phyloP scores from a whole-genome alignment of 2,888 invertebrate genomes.

The Philonicus albiceps region DNA sequence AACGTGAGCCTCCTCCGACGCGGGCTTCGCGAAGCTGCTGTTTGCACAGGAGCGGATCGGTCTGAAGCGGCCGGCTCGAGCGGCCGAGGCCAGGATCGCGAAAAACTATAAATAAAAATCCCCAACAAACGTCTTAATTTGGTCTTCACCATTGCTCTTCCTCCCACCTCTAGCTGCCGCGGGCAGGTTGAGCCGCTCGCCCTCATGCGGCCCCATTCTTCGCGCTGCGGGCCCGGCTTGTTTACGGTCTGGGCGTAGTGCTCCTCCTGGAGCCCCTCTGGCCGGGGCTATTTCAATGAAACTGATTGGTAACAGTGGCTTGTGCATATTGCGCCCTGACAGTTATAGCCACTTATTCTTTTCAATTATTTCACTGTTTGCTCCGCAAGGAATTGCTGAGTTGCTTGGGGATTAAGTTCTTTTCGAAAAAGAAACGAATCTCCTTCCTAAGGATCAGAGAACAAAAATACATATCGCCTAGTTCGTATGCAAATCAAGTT shows the following conservation, averaged over 20 bases:
- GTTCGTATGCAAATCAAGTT: neutral
- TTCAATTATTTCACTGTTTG: neutral
- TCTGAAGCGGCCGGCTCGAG: neutral
- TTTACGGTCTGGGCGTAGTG: neutral
- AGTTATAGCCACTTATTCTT: slow-evolving; percentile 4
- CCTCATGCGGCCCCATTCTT: neutral
- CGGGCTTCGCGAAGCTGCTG: neutral
- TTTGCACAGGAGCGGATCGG: neutral
- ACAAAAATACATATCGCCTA: neutral
- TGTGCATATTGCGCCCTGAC: slow-evolving; percentile 28
- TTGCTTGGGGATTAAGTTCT: neutral
- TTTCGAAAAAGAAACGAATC: neutral
- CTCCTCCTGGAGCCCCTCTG: neutral
- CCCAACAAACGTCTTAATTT: slow-evolving; percentile 47
- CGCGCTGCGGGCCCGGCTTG: neutral
- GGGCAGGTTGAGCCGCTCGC: neutral
- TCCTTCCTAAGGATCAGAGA: neutral
- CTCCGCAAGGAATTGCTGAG: neutral
- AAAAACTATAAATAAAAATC: slow-evolving; percentile 39
- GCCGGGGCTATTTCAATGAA: slow-evolving; percentile 26
- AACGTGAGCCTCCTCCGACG: neutral
- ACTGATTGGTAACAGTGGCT: slow-evolving; percentile 33
- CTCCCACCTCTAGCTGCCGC: slow-evolving; percentile 36
- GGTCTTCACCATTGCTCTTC: slow-evolving; percentile 43
- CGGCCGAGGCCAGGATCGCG: neutral